Conservation (phyloP, 2,888 invertebrate genomes). For the Scaptomyza reducta region DNA sequence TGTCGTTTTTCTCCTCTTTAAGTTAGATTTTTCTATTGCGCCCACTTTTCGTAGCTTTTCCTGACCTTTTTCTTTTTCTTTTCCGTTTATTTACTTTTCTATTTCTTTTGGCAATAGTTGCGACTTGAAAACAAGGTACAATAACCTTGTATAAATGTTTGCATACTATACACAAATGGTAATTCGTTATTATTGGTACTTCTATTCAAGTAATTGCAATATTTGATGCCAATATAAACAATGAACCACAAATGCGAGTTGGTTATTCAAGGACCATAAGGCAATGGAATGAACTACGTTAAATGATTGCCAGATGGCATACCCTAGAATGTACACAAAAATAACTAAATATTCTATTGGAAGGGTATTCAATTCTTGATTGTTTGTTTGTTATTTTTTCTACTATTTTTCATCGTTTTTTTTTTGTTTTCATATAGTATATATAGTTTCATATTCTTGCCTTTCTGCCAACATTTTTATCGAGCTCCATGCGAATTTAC, state of each 20-base stretch:
- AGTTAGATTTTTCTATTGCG: conserved; percentile 21
- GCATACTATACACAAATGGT: conserved; percentile 23
- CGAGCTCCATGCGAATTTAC: conserved; percentile 54
- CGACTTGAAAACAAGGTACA: conserved; percentile 26
- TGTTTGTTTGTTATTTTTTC: background rate
- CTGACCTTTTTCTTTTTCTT: conserved; percentile 53
- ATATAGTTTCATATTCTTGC: conserved; percentile 40
- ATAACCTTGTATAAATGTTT: conserved; percentile 32
- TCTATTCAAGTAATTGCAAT: conserved; percentile 19
- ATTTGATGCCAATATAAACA: conserved; percentile 28
- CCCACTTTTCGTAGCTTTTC: conserved; percentile 56
- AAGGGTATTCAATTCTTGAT: conserved; percentile 8
- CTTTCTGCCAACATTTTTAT: conserved; percentile 65
- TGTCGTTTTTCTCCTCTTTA: conserved; percentile 8
- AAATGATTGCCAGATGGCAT: too few species aligned
- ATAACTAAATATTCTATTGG: background rate
- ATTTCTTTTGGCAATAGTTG: conserved; percentile 19
- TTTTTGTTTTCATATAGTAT: conserved; percentile 1
- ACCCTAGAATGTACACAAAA: too few species aligned
- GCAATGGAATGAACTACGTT: too few species aligned
- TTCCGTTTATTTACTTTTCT: too few species aligned
- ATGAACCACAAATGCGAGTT: background rate
- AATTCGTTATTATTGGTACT: conserved; percentile 34
- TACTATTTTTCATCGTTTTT: conserved; percentile 2
- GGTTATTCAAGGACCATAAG: too few species aligned